phyloP scores from a whole-genome alignment of 2,113 vertebrate species.

The Gobius niger region DNA sequence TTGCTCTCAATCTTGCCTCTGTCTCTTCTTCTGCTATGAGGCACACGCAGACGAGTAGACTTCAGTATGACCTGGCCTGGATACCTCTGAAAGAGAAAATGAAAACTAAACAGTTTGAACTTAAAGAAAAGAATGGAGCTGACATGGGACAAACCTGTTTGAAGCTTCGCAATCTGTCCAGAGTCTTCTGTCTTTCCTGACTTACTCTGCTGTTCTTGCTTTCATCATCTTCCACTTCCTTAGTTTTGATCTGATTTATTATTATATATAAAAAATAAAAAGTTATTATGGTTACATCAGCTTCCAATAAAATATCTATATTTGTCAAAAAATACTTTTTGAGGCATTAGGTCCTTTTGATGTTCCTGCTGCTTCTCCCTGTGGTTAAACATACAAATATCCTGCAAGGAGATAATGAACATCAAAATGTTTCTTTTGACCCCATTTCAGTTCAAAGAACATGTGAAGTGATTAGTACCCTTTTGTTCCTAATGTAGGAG shows the following conservation, averaged over 20 bases:
- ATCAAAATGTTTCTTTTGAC: neutral
- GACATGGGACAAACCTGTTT: constrained; percentile 82
- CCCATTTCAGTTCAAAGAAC: neutral
- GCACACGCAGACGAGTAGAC: constrained; percentile 84
- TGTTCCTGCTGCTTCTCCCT: constrained; percentile 85
- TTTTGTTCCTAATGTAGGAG: constrained; percentile 97
- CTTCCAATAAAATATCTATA: constrained; percentile 20
- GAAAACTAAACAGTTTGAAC: neutral
- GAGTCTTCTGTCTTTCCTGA: constrained; percentile 92
- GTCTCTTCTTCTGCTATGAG: constrained; percentile 80
- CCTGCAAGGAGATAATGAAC: constrained; percentile 71
- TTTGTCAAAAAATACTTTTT: constrained; percentile 80
- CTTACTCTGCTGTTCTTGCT: constrained; percentile 87
- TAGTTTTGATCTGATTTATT: constrained; percentile 62
- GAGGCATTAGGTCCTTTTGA: constrained; percentile 76
- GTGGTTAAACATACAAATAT: constrained; percentile 94
- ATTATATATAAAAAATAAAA: neutral
- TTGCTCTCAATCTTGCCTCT: constrained; percentile 33
- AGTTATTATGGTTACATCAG: neutral
- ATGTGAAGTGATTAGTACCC: constrained; percentile 72
- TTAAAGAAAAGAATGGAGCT: neutral
- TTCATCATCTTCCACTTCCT: constrained; percentile 87
- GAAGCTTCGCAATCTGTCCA: constrained; percentile 93
- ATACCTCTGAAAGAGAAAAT: constrained; percentile 77
- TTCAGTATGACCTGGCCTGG: constrained; percentile 96